Evolutionary conservation across 92 coral and sea anemone genomes (phyloP), one percentile per base, ranked within the genome.

Genomic region (Zoanthus sociatus): DNA sequence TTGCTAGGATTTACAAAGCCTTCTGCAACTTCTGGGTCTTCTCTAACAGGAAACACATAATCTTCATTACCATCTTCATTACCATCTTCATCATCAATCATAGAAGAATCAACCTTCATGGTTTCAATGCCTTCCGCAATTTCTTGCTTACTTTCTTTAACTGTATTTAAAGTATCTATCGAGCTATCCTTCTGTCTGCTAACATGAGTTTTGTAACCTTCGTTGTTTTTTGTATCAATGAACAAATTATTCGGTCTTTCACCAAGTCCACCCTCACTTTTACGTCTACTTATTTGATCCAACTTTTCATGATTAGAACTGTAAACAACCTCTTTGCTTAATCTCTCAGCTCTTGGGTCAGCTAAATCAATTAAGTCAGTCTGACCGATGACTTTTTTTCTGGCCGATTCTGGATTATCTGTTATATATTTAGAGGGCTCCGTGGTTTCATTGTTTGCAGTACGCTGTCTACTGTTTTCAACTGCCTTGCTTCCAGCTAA

Each of bases 41-140:
- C 56, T 33, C 37, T 21, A 31, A 76, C 56, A 17, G 85, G 63
- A 13, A 81, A 66, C n/a, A 81, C 85, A 30, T 66, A 81, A 6
- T 81, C 85, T 1, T 76, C 42, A 5, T 9, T 15, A 9, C 46
- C 73, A 6, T 81, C 85, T 1, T 76, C 42, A 5, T 9, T 15
- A 9, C 46, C 73, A 30, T 66, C 51, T 44, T 64, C 73, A 66
- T 81, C 84, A 11, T 6, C 15, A n/a, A 63, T 11, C 37, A 17
- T 14, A 60, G 12, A 16, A 3, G 84, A 16, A 79, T 44, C 55
- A 9, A 26, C 84, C 45, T 67, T 68, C 44, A 37, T 31, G 55
- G 63, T 63, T 71, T 79, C 75, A n/a, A 54, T n/a, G 30, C 85
- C 75, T 37, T 66, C 58, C 0, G 76, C 61, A 46, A 64, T 46